Evolutionary conservation across 2,113 vertebrate species (phyloP), one percentile per base, ranked within the genome.

Genomic region (Alethe diademata): DNA sequence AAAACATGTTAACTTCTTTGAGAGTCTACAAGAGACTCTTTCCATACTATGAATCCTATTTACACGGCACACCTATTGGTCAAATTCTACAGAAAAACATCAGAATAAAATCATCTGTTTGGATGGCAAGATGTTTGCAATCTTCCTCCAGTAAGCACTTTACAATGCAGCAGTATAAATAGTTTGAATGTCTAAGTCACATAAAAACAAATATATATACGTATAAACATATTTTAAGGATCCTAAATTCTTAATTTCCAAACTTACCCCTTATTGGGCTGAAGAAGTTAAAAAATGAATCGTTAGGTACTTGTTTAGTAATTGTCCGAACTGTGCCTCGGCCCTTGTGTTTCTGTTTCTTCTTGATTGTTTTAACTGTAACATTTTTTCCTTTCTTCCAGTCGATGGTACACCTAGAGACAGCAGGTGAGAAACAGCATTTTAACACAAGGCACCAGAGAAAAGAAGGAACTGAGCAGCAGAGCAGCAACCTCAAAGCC

Each of bases 221-320:
- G 31, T 7, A 54, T 7, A 50, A 81, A 57, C 5, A 7, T 15
- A 87, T 36, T 81, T 56, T 26, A 75, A 82, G 25, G 48, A 79
- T 54, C 56, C 42, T n/a, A 33, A 65, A 66, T 69, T 82, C n/a
- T 65, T 5, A 0, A 5, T 65, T 92, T 66, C 29, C 48, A 88
- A 64, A 76, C 97, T 97, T 96, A 99, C 99, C 98, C 98, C 99
- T 99, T 83, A 99, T 95, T 8, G 99, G 99, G 66, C 96, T 99
- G 98, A 99, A 99, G 98, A 99, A 99, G 97, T 99, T 99, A 98
- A 99, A 99, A 97, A 99, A 99, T 7, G 99, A 99, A 87, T 99
- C 99, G 2, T 98, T 99, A 78, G 99, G 98, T 80, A 99, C 98
- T 96, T 99, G 99, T 91, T 99, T 99, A 67, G 99, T 99, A 95